Conservation (phyloP, 2,113 vertebrate species). For the Physeter macrocephalus region DNA sequence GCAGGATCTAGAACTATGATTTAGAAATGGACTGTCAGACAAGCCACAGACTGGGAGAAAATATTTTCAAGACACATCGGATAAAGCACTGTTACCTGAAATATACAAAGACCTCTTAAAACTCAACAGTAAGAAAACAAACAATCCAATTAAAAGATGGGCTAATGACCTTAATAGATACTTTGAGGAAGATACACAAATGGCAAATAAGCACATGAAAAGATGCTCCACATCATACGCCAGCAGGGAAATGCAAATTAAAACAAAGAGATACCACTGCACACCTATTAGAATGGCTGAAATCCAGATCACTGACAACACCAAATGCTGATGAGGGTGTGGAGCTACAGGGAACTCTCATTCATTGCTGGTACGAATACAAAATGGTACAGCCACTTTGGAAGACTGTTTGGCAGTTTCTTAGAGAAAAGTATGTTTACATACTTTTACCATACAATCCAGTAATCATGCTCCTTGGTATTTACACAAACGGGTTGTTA, state of each 20-base stretch:
- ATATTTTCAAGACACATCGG: not conserved
- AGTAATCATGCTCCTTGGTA: not conserved
- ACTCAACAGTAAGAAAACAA: not conserved
- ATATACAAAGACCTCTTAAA: not conserved
- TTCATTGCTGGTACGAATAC: not conserved
- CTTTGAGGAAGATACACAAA: not conserved
- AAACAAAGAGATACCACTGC: not conserved
- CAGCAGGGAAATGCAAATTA: not conserved
- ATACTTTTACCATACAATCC: not conserved
- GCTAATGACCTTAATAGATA: not conserved
- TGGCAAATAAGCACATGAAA: not conserved
- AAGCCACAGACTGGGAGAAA: not conserved
- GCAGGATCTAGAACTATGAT: not conserved
- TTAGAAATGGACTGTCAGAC: not conserved
- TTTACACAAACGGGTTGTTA: not conserved
- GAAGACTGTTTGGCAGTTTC: not conserved
- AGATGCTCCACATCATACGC: rapidly evolving
- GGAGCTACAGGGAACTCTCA: no score
- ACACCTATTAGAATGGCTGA: not conserved
- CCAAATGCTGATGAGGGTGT: rapidly evolving
- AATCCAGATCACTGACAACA: not conserved
- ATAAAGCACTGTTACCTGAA: not conserved
- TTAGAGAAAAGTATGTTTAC: not conserved
- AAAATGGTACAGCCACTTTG: not conserved
- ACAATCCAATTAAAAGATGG: not conserved